Base-by-base conservation (phyloP, 2,113 vertebrate species). In the Clinocottus analis region DNA sequence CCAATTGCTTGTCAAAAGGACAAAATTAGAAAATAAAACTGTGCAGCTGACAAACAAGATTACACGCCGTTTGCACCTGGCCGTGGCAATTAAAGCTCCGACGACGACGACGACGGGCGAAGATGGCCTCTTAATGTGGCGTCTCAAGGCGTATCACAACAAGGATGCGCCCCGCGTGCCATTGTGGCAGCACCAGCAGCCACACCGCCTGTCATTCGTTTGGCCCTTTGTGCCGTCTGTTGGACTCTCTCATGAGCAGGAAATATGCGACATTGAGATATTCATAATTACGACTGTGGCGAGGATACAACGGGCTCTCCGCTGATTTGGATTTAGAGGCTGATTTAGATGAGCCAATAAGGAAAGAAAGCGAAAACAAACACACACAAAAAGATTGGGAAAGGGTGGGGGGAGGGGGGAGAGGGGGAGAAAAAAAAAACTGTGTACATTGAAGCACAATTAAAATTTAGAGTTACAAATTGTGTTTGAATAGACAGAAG, bases 51-150 rank as follows among this genome's bases (percentile, higher is more conserved):
- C 91, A 94, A 93, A 94, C 90, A 94, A 83, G 92, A 94, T 94
- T 92, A 90, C 93, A 91, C 83, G 91, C 90, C 90, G 92, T 93
- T 91, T 94, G 91, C 93, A 95, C 93, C 94, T 94, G 93, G 90
- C 86, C 66, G 77, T 73, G 89, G 89, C 90, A 94, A 94, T 95
- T 93, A 94, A 93, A 90, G 86, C 82, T 70, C 74, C 80, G 86
- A 90, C 92, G 94, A 94, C 88, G 89, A 88, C 80, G 86, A 90
- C 92, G 94, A 94, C 88, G 89, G 87, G 91, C 75, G 75, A 89
- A 87, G 86, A 87, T 76, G 90, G 83, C 87, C 86, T 90, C 90
- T 77, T 93, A 93, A 94, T 91, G 89, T 88, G 87, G 59, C 66
- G 87, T 90, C 92, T 93, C 91, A 86, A 90, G 92, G 88, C 91